Evolutionary conservation across 2,797 vertebrate species (phyloP).

Genomic region (Xerus rutilus): DNA sequence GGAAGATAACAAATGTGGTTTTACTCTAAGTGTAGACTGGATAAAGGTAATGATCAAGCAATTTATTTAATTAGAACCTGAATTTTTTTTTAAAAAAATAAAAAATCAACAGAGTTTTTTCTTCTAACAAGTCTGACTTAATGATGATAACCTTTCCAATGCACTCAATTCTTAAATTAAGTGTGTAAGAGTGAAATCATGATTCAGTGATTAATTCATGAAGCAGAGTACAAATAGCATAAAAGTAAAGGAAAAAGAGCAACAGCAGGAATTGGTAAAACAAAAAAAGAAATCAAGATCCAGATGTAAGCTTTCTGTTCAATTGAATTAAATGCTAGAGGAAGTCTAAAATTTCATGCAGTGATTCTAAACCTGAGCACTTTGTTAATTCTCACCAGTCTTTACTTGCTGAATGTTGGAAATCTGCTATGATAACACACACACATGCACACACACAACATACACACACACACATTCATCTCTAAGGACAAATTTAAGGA

Average conservation of each 20-base stretch:
- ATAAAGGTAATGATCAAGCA: neutral
- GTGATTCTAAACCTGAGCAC: neutral
- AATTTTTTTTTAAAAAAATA: neutral
- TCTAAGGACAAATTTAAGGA: neutral
- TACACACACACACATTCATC: neutral
- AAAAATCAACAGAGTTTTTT: neutral
- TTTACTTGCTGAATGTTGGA: neutral
- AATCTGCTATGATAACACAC: neutral
- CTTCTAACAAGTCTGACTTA: neutral
- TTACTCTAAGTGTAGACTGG: neutral
- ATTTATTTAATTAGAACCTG: neutral
- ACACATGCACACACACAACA: neutral
- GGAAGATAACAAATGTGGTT: neutral
- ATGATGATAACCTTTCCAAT: neutral
- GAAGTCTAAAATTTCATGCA: neutral
- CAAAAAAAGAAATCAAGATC: neutral
- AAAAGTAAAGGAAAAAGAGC: neutral
- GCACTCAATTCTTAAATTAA: neutral
- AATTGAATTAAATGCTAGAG: neutral
- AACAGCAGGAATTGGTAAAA: neutral
- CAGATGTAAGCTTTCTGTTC: neutral
- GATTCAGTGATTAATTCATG: neutral
- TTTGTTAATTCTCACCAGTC: neutral
- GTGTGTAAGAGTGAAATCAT: neutral
- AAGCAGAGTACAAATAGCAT: neutral